Evolutionary conservation across 2,888 invertebrate species (phyloP), one percentile per base, ranked within the genome.

Genomic region (Flabesymbios commensalis): DNA sequence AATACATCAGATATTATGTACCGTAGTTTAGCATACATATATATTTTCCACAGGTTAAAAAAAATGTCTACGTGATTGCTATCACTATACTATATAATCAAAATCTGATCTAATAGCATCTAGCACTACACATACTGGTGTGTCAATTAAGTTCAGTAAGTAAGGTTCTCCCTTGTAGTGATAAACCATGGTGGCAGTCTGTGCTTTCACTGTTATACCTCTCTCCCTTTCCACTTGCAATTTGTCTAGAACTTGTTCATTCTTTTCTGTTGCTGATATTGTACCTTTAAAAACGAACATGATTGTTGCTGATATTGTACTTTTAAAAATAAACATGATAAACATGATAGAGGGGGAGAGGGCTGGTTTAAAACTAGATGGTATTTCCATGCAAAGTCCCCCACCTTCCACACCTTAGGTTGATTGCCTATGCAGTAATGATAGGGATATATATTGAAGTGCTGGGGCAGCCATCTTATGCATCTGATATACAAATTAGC

Each of bases 201-300:
- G 97, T 10, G 98, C 98, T 84, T 99, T 99, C 0, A 99, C 97
- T 4, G 98, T 99, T 33, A 99, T 99, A 0, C 98, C 98, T 75
- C 98, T 87, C 84, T 98, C 96, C 75, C 90, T 87, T 84, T 98
- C 98, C 7, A 98, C 94, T 85, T 89, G 85, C 28, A 63, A 32
- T 19, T 63, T 62, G 51, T 63, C 63, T 29, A 63, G 36, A 14
- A 63, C 55, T 36, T 63, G 63, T 39, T 63, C 32, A 24, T 63
- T 63, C 19, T 54, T 22, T n/a, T 2, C 24, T 3, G 24, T 0
- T 47, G 39, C 22, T 14, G 63, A 57, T 36, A 63, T 63, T 2
- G 63, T 63, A 22, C 59, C 62, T 62, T 42, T 19, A 54, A 14
- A 24, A 4, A 57, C 17, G 33, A 49, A 5, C 24, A 26, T 14